These are phyloP conservation scores for Microcebus jonahi DNA, from an alignment of 2,113 vertebrate species.

Conservation along the genomic window DNA sequence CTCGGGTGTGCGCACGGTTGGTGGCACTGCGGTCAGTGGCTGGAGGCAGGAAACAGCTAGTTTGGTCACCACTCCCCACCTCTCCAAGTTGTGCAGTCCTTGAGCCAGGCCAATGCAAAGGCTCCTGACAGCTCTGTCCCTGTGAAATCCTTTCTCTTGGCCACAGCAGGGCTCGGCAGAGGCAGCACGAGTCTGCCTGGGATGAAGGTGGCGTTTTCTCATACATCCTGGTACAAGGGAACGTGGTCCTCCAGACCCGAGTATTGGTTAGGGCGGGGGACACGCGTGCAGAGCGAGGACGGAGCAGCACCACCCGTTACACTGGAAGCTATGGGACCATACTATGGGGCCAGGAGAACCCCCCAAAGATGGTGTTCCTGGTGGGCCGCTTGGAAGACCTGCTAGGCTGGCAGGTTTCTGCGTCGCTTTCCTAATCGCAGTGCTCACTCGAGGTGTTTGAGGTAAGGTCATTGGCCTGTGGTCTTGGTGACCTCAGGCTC, in stretches of 20 bases:
- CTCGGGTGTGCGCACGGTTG: not conserved
- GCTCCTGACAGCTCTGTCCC: not conserved
- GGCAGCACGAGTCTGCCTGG: fast-evolving
- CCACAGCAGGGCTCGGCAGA: not conserved
- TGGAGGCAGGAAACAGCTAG: not conserved
- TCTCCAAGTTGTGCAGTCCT: not conserved
- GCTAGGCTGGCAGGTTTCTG: not conserved
- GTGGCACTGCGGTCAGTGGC: not conserved
- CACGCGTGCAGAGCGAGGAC: not conserved
- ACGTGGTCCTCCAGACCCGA: not conserved
- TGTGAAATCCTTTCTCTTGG: no score
- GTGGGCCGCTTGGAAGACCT: not conserved
- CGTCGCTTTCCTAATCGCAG: not conserved
- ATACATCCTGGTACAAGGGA: not conserved
- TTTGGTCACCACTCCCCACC: not conserved
- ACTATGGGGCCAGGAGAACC: not conserved
- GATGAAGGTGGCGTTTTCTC: not conserved
- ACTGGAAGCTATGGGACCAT: not conserved
- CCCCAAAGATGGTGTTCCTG: not conserved
- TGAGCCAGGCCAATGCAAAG: not conserved
- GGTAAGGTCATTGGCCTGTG: fast-evolving
- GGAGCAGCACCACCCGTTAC: fast-evolving
- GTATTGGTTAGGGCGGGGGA: not conserved
- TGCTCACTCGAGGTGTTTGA: fast-evolving
- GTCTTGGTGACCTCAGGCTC: not conserved